Conservation (phyloP, 2,888 invertebrate genomes). For the Aspidiotus destructor region DNA sequence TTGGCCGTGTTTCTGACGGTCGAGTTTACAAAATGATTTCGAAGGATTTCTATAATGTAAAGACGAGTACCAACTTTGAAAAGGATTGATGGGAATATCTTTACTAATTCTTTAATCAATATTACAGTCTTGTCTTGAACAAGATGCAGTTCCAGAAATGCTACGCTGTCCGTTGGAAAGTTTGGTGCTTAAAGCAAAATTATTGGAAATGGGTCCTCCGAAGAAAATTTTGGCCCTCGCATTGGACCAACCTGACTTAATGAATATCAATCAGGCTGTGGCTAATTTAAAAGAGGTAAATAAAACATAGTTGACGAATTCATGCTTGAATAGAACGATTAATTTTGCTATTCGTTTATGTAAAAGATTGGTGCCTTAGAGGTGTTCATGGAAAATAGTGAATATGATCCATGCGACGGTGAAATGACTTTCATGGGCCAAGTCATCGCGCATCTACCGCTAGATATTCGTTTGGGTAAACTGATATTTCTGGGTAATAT, state of each 20-base stretch:
- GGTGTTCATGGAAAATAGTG: conserved; percentile 44
- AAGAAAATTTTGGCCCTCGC: conserved; percentile 73
- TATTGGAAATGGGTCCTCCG: conserved; percentile 68
- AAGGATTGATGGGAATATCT: too few relatives aligned
- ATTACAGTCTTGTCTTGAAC: conserved; percentile 6
- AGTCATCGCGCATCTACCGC: conserved; percentile 69
- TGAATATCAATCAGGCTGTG: conserved; percentile 70
- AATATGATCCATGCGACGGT: conserved; percentile 58
- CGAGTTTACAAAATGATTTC: conserved; percentile 73
- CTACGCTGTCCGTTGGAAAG: conserved; percentile 69
- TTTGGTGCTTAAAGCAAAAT: conserved; percentile 68
- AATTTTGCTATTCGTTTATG: not conserved
- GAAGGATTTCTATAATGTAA: conserved; percentile 54
- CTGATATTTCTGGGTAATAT: conserved; percentile 77
- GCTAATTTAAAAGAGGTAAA: conserved; percentile 70
- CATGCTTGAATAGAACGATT: too few relatives aligned
- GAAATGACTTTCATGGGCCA: conserved; percentile 77
- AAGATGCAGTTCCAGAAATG: conserved; percentile 50
- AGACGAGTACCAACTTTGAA: conserved; percentile 19
- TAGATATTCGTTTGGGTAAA: conserved; percentile 72
- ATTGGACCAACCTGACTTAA: conserved; percentile 74
- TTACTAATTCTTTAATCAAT: too few relatives aligned
- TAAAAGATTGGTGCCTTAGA: conserved; percentile 63
- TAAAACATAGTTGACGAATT: not conserved
- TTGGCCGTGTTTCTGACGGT: conserved; percentile 77